These are phyloP conservation scores for Eutrigla gurnardus DNA, from an alignment of 2,797 vertebrate genomes.

Conservation along the genomic window DNA sequence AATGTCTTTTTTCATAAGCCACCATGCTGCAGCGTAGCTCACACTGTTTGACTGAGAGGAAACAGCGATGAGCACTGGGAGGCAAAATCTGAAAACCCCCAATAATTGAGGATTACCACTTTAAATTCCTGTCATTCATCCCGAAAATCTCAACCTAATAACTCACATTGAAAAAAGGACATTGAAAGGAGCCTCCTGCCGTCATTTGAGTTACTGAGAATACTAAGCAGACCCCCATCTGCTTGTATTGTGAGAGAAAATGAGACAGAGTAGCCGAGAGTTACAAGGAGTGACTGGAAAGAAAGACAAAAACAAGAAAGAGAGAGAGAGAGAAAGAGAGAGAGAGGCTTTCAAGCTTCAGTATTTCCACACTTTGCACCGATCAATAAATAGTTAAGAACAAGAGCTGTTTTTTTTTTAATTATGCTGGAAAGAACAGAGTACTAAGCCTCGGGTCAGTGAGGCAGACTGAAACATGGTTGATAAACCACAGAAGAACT, in stretches of 20 bases:
- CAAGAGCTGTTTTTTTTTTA: neutral
- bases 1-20: no score
- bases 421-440: neutral
- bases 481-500: neutral
- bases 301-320: neutral
- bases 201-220: slow-evolving; percentile 16
- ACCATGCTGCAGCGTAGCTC: neutral
- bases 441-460: neutral
- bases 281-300: neutral
- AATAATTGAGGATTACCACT: slow-evolving; percentile 27
- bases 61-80: neutral
- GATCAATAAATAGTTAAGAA: neutral
- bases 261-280: slow-evolving; percentile 10
- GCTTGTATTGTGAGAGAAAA: neutral
- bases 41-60: slow-evolving; percentile 9
- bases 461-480: neutral
- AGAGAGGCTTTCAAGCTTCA: neutral
- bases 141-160: slow-evolving; percentile 35
- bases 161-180: slow-evolving; percentile 12
- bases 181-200: slow-evolving; percentile 9
- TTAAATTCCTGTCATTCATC: slow-evolving; percentile 24
- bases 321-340: neutral
- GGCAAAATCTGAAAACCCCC: neutral
- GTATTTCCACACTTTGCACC: slow-evolving; percentile 9
- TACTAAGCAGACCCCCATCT: slow-evolving; percentile 29